phyloP scores from a whole-genome alignment of 2,797 vertebrate genomes.

The Diglossa cyanea region DNA sequence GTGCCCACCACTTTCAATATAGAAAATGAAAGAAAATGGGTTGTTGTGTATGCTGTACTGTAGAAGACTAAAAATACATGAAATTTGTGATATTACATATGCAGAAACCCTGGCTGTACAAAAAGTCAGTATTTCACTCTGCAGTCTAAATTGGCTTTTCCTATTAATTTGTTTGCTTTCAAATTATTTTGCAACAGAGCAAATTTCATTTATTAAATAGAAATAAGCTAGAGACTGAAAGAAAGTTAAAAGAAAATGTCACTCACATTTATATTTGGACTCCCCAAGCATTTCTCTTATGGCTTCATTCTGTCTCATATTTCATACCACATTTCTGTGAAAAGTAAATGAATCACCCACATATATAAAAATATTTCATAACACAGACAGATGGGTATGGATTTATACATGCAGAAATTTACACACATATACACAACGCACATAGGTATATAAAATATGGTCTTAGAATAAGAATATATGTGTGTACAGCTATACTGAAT shows the following conservation, averaged over 20 bases:
- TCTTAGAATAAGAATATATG: neutral
- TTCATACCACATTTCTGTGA: conserved; percentile 12
- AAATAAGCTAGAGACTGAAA: neutral
- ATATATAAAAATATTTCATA: conserved; percentile 10
- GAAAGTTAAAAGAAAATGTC: neutral
- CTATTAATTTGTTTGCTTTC: neutral
- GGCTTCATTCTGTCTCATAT: neutral
- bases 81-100: neutral
- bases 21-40: neutral
- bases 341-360: conserved; percentile 14
- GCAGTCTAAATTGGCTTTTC: neutral
- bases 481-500: neutral
- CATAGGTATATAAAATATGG: conserved; percentile 25
- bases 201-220: neutral
- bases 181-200: neutral
- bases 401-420: conserved; percentile 4
- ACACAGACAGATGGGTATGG: neutral
- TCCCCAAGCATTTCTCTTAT: neutral
- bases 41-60: neutral
- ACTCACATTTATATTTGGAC: neutral
- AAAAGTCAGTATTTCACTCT: neutral
- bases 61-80: neutral
- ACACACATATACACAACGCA: neutral
- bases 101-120: neutral
- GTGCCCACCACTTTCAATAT: neutral